Conservation (phyloP, 2,113 vertebrate genomes). For the Acrocephalus kingi region DNA sequence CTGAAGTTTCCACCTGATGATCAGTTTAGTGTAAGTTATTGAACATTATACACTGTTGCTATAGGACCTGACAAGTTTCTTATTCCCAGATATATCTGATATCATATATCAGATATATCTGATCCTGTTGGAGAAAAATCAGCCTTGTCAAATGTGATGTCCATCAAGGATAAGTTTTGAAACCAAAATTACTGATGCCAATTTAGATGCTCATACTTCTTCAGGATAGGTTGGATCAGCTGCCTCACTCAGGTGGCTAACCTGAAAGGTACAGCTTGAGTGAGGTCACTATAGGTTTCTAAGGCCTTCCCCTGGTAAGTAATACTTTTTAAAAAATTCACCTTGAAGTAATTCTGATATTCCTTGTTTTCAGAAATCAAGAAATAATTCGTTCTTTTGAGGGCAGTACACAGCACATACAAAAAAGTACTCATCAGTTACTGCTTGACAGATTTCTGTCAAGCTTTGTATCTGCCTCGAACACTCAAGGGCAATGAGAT, state of each 20-base stretch:
- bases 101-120: neutral
- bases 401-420: neutral
- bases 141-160: rapidly evolving
- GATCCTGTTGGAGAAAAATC: rapidly evolving
- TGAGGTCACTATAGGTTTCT: neutral
- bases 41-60: neutral
- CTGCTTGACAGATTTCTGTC: neutral
- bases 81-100: neutral
- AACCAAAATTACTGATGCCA: rapidly evolving
- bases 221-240: neutral
- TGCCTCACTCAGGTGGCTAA: neutral
- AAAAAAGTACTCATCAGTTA: neutral
- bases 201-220: neutral
- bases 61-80: neutral
- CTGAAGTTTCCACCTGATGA: neutral
- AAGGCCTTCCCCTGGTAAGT: neutral
- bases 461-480: neutral
- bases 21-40: neutral
- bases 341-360: neutral
- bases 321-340: neutral
- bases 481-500: neutral
- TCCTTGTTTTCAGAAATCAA: neutral
- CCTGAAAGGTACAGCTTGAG: neutral
- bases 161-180: neutral
- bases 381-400: neutral